These are phyloP conservation scores for Menura novaehollandiae DNA, from an alignment of 2,113 vertebrate species.

Conservation along the genomic window DNA sequence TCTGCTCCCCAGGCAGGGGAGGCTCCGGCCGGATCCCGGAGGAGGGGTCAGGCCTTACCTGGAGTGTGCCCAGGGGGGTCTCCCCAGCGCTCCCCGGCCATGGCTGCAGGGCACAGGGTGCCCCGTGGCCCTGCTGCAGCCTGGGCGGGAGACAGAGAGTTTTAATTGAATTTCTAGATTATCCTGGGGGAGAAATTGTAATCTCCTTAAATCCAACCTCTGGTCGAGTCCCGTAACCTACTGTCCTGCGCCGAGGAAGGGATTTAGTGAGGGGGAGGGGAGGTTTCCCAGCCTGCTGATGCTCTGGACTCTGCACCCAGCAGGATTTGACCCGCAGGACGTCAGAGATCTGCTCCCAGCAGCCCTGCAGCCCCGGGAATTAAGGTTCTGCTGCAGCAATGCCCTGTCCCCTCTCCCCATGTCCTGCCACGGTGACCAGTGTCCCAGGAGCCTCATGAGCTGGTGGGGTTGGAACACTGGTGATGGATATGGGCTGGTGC, in stretches of 20 bases:
- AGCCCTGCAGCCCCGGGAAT: rapidly evolving
- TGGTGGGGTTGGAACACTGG: rapidly evolving
- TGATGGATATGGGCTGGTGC: background rate
- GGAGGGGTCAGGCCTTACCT: slow-evolving; percentile 42
- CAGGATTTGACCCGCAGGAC: background rate
- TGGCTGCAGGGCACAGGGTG: slow-evolving; percentile 43
- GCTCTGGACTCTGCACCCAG: rapidly evolving
- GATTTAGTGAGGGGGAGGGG: slow-evolving; percentile 59
- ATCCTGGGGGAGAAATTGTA: slow-evolving; percentile 61
- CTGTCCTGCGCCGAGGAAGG: slow-evolving; percentile 36
- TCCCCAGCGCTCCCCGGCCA: background rate
- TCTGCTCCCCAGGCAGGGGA: no score
- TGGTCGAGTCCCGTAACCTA: slow-evolving; percentile 54
- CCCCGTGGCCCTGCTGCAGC: slow-evolving; percentile 49
- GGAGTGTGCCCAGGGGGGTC: background rate
- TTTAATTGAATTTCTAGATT: slow-evolving; percentile 69
- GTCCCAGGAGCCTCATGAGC: background rate
- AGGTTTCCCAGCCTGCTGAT: background rate
- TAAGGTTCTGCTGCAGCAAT: background rate
- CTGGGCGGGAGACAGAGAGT: slow-evolving; percentile 29
- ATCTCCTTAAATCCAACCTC: slow-evolving; percentile 68
- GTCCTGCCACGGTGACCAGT: background rate
- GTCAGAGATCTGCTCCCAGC: background rate
- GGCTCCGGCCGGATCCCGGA: rapidly evolving
- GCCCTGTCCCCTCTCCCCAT: background rate